phyloP scores from a whole-genome alignment of 1,140 invertebrate species.

The Drosophila pachea region DNA sequence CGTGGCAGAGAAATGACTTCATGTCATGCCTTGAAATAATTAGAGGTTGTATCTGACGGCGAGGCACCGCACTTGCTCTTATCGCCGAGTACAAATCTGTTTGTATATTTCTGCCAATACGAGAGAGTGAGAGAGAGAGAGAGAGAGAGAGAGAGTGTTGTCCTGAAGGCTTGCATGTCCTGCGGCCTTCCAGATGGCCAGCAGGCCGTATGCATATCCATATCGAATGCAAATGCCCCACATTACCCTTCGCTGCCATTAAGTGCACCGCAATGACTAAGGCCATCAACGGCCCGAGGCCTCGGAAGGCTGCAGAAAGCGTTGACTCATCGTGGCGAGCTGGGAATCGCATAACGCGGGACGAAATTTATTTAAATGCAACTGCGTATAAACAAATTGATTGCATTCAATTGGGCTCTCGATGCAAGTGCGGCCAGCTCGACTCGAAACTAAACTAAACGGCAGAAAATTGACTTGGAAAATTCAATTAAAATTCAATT shows the following conservation, averaged over 20 bases:
- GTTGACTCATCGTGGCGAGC: slow-evolving; percentile 51
- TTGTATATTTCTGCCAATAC: slow-evolving; percentile 30
- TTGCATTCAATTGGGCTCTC: slow-evolving; percentile 74
- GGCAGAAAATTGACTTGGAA: slow-evolving; percentile 67
- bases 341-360: slow-evolving; percentile 14
- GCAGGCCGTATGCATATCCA: not conserved
- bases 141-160: no score
- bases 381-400: slow-evolving; percentile 76
- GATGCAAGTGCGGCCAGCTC: slow-evolving; percentile 34
- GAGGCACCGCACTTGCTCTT: slow-evolving; percentile 14
- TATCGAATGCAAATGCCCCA: not conserved
- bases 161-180: slow-evolving; percentile 35
- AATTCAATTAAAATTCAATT: slow-evolving; percentile 66
- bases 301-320: slow-evolving; percentile 33
- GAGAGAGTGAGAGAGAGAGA: no score
- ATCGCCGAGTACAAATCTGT: slow-evolving; percentile 45
- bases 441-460: not conserved
- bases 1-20: slow-evolving; percentile 64
- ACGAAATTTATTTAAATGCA: slow-evolving; percentile 68
- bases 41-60: slow-evolving; percentile 54
- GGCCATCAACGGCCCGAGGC: slow-evolving; percentile 21
- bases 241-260: slow-evolving; percentile 42
- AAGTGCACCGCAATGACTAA: slow-evolving; percentile 33
- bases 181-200: slow-evolving; percentile 21
- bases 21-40: slow-evolving; percentile 76